Base-by-base conservation (phyloP, 1,140 invertebrate species). In the Drosophila nigromelanica region DNA sequence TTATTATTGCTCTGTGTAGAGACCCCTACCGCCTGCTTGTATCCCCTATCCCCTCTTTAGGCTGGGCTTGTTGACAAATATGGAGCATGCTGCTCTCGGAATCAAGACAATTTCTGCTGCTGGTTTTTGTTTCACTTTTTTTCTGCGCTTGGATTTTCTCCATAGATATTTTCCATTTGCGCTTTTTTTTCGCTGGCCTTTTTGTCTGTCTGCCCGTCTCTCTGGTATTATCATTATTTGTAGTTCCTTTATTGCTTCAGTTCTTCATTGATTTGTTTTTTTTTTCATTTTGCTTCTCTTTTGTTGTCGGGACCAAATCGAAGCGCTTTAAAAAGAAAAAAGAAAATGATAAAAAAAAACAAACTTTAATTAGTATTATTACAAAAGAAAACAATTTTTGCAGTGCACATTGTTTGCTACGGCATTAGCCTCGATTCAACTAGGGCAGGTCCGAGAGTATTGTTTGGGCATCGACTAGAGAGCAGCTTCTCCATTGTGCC, bases 331-430 rank as follows among this genome's bases (percentile, higher is more conserved):
- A 27, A 54, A 45, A 54, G 45, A 52, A 68, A 68, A 52, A 68
- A 68, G 33, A 24, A 18, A 55, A 40, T 40, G 39, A 45, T 24
- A 58, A 52, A 52, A 68, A 69, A 58, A 67, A 68, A 56, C 56
- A 54, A 76, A 89, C 62, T 87, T 77, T 89, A 87, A 89, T 87
- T 80, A 83, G 83, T 83, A 80, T 89, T 74, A 89, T 89, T 87
- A 79, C 73, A 67, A 89, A 89, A 48, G 64, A 89, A 87, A 89
- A 87, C 79, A 87, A 87, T 89, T 82, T 81, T 80, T 79, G 75
- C 67, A 73, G 64, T 71, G 51, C 60, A 59, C 58, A 78, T 87
- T 78, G 78, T 64, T 60, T 52, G 69, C 37, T 33, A n/a, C 45
- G 62, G 83, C 58, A 89, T 87, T 87, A 87, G 73, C 80, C 85